Conservation (phyloP, 2,113 vertebrate genomes). For the Hymenochirus boettgeri region DNA sequence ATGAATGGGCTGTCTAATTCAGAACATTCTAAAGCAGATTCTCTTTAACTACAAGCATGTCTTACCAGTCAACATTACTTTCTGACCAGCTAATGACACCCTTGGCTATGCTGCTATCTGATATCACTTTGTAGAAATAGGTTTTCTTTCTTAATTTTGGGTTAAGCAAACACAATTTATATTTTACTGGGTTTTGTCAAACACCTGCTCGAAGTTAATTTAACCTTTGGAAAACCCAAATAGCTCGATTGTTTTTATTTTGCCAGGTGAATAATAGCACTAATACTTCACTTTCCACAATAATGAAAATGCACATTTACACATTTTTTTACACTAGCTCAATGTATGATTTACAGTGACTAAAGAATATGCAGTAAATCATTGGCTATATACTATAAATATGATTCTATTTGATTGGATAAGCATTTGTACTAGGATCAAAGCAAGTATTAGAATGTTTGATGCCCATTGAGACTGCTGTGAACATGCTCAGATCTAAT, state of each 20-base stretch:
- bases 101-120: conserved; percentile 6
- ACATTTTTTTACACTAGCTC: background rate
- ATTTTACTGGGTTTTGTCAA: conserved; percentile 28
- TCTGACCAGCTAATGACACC: conserved; percentile 17
- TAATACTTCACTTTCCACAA: conserved; percentile 16
- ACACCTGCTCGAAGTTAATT: conserved; percentile 20
- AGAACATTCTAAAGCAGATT: too few species aligned
- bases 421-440: too few species aligned
- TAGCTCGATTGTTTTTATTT: conserved; percentile 19
- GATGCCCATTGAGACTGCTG: too few species aligned
- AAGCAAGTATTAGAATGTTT: too few species aligned
- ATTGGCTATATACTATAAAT: too few species aligned
- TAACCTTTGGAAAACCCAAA: conserved; percentile 18
- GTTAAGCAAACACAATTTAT: conserved; percentile 36
- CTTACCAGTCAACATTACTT: background rate
- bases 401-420: too few species aligned
- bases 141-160: conserved; percentile 16
- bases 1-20: too few species aligned
- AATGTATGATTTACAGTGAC: background rate
- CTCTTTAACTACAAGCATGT: too few species aligned
- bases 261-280: conserved; percentile 30
- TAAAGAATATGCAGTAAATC: too few species aligned
- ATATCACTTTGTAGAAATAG: conserved; percentile 16
- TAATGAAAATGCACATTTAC: too few species aligned
- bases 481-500: too few species aligned